phyloP scores from a whole-genome alignment of 2,888 invertebrate genomes.

The Sisyra terminalis region DNA sequence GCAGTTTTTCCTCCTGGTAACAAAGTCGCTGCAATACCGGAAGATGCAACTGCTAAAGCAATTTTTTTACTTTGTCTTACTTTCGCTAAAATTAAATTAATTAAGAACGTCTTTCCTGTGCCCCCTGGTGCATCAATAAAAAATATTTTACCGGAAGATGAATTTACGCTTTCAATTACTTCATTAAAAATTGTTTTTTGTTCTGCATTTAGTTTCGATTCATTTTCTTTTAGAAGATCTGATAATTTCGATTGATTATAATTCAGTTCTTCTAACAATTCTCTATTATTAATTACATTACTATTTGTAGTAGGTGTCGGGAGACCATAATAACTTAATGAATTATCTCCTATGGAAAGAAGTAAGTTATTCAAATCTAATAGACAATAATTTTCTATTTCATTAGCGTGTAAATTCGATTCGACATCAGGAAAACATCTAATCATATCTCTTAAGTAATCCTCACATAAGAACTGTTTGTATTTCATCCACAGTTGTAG shows the following conservation, averaged over 20 bases:
- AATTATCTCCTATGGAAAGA: no score
- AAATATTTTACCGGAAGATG: not conserved
- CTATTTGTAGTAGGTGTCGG: not conserved
- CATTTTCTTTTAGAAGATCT: not conserved
- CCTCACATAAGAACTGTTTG: slow-evolving; percentile 9
- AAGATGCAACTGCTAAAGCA: slow-evolving; percentile 22
- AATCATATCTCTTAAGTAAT: no score
- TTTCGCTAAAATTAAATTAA: slow-evolving; percentile 18
- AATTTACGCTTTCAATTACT: not conserved
- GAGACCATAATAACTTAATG: no score
- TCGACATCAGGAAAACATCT: not conserved
- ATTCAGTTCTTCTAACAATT: no score
- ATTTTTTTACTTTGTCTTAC: slow-evolving; percentile 17
- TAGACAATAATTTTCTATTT: no score
- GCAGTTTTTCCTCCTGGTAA: slow-evolving; percentile 15
- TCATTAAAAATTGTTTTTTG: not conserved
- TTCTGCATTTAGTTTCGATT: not conserved
- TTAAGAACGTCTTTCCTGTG: slow-evolving; percentile 25
- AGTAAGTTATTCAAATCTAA: no score
- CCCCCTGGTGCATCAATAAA: slow-evolving; percentile 16
- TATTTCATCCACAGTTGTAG: slow-evolving; percentile 10
- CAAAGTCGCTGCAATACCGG: slow-evolving; percentile 24
- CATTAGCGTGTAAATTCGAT: not conserved
- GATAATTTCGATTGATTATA: not conserved
- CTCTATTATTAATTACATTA: not conserved